Conservation (phyloP, 2,797 vertebrate genomes). For the Triplophysa bombifrons region DNA sequence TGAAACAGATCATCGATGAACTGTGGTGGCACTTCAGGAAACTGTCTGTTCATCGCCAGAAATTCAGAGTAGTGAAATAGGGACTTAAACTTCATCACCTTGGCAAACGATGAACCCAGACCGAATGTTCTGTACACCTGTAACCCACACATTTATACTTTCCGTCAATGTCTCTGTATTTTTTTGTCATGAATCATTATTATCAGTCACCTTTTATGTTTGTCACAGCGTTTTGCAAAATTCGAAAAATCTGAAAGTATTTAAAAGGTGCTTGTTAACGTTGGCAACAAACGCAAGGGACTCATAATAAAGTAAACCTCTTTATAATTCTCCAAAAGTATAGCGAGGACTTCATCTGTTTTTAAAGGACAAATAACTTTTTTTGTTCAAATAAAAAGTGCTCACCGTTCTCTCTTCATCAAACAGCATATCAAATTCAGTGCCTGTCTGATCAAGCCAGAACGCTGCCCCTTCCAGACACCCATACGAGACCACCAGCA, state of each 20-base stretch:
- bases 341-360: no score
- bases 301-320: no score
- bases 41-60: conserved; percentile 45
- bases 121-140: conserved; percentile 74
- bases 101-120: conserved; percentile 71
- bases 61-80: conserved; percentile 68
- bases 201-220: no score
- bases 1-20: conserved; percentile 73
- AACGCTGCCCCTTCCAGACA: conserved; percentile 67
- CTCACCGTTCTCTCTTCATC: conserved; percentile 72
- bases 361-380: background rate
- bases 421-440: conserved; percentile 68
- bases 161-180: no score
- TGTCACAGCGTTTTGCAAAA: no score
- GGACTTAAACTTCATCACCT: conserved; percentile 71
- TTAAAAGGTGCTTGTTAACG: background rate
- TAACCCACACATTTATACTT: background rate
- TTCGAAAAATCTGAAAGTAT: no score
- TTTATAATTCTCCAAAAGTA: no score
- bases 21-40: conserved; percentile 66
- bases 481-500: conserved; percentile 73
- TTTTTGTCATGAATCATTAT: background rate
- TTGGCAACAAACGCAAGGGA: no score
- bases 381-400: background rate
- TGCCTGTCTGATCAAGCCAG: conserved; percentile 76